These are phyloP conservation scores for Macaria notata DNA, from an alignment of 2,888 invertebrate species.

Conservation along the genomic window DNA sequence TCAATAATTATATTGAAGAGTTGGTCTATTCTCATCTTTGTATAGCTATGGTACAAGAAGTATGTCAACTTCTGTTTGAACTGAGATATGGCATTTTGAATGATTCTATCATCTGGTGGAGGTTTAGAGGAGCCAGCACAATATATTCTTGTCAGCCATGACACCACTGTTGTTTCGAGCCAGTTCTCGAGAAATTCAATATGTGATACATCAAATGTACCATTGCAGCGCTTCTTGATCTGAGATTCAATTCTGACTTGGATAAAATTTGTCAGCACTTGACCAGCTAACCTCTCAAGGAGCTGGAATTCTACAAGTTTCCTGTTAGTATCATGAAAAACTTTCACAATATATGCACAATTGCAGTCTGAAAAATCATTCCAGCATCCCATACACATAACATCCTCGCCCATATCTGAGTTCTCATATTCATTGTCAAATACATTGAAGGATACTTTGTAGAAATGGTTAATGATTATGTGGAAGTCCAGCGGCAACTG, in stretches of 20 bases:
- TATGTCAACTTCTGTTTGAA: conserved; percentile 90
- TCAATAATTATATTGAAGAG: conserved; percentile 98
- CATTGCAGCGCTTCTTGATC: conserved; percentile 92
- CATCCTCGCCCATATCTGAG: conserved; percentile 81
- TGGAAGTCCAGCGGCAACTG: conserved; percentile 88
- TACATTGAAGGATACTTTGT: conserved; percentile 89
- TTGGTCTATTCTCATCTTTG: conserved; percentile 93
- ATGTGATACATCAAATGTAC: conserved; percentile 93
- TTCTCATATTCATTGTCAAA: conserved; percentile 80
- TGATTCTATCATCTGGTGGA: conserved; percentile 78
- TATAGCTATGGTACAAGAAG: conserved; percentile 94
- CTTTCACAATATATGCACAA: conserved; percentile 85
- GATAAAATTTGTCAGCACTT: conserved; percentile 91
- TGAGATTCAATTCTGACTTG: conserved; percentile 92
- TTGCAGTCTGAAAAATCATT: conserved; percentile 82
- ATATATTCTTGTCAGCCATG: conserved; percentile 93
- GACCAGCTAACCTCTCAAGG: conserved; percentile 92
- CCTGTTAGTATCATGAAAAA: conserved; percentile 90
- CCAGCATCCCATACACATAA: conserved; percentile 88
- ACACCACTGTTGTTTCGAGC: conserved; percentile 92
- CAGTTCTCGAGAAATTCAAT: conserved; percentile 91
- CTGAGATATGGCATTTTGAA: conserved; percentile 82
- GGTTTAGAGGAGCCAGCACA: conserved; percentile 84
- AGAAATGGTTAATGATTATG: conserved; percentile 87
- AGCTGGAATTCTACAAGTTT: conserved; percentile 89